These are phyloP conservation scores for Nineta flava DNA, from an alignment of 2,888 invertebrate species.

Conservation along the genomic window DNA sequence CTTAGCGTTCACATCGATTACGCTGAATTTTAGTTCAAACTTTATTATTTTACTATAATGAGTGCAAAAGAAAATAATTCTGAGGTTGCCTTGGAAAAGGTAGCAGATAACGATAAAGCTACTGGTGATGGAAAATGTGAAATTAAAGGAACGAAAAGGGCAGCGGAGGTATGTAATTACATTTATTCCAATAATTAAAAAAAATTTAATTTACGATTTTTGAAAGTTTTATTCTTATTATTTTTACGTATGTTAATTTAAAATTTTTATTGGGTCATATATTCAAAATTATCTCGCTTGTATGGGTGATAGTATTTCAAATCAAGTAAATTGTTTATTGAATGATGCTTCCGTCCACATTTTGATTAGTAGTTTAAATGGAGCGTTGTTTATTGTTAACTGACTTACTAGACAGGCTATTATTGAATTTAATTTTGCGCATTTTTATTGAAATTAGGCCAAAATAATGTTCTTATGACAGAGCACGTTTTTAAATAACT, in stretches of 20 bases:
- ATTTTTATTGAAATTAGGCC: too few relatives aligned
- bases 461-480: not conserved
- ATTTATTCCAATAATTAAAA: too few relatives aligned
- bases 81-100: slow-evolving; percentile 73
- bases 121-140: slow-evolving; percentile 60
- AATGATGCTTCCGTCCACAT: too few relatives aligned
- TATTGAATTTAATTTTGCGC: too few relatives aligned
- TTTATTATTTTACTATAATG: slow-evolving; percentile 36
- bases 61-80: slow-evolving; percentile 71
- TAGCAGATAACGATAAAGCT: slow-evolving; percentile 59
- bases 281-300: not conserved
- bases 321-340: too few relatives aligned
- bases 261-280: not conserved
- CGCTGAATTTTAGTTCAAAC: slow-evolving; percentile 6
- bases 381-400: too few relatives aligned
- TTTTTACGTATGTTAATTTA: not conserved
- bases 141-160: slow-evolving; percentile 74
- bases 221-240: too few relatives aligned
- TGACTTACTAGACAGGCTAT: too few relatives aligned
- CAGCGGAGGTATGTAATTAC: slow-evolving; percentile 61
- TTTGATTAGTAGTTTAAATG: too few relatives aligned
- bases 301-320: slow-evolving; percentile 7
- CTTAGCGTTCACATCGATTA: slow-evolving; percentile 33
- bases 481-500: slow-evolving; percentile 22
- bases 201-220: slow-evolving; percentile 12